These are phyloP conservation scores for Laspeyria flexula DNA, from an alignment of 2,888 invertebrate species.

Conservation along the genomic window DNA sequence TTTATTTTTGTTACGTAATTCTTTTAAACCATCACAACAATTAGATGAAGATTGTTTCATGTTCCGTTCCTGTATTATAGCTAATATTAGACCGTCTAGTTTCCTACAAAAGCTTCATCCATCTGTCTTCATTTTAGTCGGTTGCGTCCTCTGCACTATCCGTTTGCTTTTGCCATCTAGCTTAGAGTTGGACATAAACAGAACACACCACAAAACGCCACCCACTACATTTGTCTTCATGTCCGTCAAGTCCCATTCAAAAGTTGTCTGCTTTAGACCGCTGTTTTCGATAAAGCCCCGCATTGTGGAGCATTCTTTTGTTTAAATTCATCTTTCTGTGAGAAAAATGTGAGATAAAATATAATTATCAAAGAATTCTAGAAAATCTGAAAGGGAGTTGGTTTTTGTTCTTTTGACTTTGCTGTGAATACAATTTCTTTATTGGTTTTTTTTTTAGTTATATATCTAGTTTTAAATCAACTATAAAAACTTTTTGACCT, in stretches of 20 bases:
- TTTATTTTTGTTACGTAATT: too few species aligned
- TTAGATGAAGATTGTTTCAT: not conserved
- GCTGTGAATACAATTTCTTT: not conserved
- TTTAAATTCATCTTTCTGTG: constrained; percentile 1
- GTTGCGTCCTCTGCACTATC: not conserved
- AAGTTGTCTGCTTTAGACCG: not conserved
- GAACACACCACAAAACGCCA: not conserved
- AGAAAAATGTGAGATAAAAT: not conserved
- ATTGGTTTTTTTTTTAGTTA: too few species aligned
- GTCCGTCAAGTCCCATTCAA: constrained; percentile 1
- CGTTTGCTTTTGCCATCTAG: not conserved
- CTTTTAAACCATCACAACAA: too few species aligned
- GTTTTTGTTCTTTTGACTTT: not conserved
- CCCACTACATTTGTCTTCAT: constrained; percentile 2
- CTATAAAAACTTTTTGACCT: too few species aligned
- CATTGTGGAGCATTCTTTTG: constrained; percentile 6
- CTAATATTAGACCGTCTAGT: not conserved
- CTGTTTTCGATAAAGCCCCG: not conserved
- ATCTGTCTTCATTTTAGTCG: not conserved
- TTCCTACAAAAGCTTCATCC: not conserved
- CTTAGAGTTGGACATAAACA: not conserved
- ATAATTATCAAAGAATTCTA: not conserved
- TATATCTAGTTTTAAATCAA: too few species aligned
- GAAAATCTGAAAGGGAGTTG: not conserved
- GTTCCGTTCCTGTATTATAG: not conserved